Evolutionary conservation across 2,113 vertebrate genomes (phyloP).

Genomic region (Seriola rivoliana): DNA sequence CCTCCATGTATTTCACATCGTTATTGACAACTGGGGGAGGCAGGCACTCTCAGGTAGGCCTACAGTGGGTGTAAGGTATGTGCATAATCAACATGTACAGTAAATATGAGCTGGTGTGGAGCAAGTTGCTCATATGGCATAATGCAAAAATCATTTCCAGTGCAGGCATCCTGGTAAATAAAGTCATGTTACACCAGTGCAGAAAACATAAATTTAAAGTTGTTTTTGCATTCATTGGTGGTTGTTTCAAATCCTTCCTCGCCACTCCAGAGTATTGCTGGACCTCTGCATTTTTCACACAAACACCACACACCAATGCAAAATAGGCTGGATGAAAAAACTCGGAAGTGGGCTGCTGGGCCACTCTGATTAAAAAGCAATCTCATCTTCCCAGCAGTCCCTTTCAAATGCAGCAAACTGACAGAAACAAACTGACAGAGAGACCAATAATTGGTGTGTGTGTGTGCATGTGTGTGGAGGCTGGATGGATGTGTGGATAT

Average conservation of each 20-base stretch:
- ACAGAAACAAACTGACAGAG: slow-evolving; percentile 62
- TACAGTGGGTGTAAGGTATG: neutral
- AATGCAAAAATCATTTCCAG: neutral
- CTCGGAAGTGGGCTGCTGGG: slow-evolving; percentile 62
- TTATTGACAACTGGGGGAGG: neutral
- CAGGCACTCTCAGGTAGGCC: neutral
- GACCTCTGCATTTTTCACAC: slow-evolving; percentile 34
- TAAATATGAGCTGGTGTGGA: neutral
- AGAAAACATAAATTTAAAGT: slow-evolving; percentile 18
- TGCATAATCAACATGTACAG: neutral
- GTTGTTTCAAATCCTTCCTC: slow-evolving; percentile 14
- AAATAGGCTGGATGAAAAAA: slow-evolving; percentile 55
- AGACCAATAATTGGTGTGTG: slow-evolving; percentile 65
- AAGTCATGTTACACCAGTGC: neutral
- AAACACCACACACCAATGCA: slow-evolving; percentile 45
- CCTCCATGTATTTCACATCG: slow-evolving; percentile 15
- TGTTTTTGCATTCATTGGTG: slow-evolving; percentile 6
- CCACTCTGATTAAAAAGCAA: slow-evolving; percentile 68
- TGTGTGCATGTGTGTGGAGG: slow-evolving; percentile 44
- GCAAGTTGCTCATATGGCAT: neutral
- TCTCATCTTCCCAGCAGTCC: slow-evolving; percentile 60
- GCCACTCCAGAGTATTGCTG: neutral
- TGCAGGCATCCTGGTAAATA: neutral
- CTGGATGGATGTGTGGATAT: slow-evolving; percentile 35
- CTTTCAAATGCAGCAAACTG: slow-evolving; percentile 71